Base-by-base conservation (phyloP, 2,113 vertebrate genomes). In the Chaenogobius annularis region DNA sequence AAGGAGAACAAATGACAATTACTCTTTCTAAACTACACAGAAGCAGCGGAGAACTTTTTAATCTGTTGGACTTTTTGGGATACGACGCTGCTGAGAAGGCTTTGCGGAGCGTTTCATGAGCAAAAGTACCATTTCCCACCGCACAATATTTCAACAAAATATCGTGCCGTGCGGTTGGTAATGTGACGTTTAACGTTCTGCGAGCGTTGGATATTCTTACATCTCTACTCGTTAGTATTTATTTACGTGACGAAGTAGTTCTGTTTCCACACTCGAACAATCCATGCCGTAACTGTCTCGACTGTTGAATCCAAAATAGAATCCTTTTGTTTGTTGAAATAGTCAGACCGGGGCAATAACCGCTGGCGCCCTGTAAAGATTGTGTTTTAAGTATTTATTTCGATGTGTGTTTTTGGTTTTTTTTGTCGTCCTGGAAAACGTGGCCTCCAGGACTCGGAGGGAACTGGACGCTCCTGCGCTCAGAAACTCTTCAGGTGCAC, bases 401-500 rank as follows among this genome's bases (percentile, higher is more conserved):
- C 3, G 14, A 48, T 50, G 44, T 46, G 44, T 17, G 15, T 50
- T 50, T 19, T 17, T 50, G 15, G 52, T 31, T 31, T 31, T 31
- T 31, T 31, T 31, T 31, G 2, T 2, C 0, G 52, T 22, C 54
- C 54, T 12, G 54, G 54, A 22, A 20, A 22, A 1, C n/a, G 52
- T 55, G 9, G 22, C 10, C 52, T 55, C 10, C 8, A 11, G 52
- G 52, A 55, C 52, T 10, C 10, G 10, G 14, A 6, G 47, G 5
- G 47, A 50, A 50, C 50, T 52, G 3, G 14, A 17, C 4, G 47
- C 47, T 17, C 50, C 50, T 54, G 55, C 11, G 22, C 55, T 26
- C 55, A 13, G 5, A 26, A 14, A 58, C 55, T 58, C 82, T 85
- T 75, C 79, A 87, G 71, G 72, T 79, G 44, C 1, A 7, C 37